Base-by-base conservation (phyloP, 2,888 invertebrate genomes). In the Criorhina ranunculi region DNA sequence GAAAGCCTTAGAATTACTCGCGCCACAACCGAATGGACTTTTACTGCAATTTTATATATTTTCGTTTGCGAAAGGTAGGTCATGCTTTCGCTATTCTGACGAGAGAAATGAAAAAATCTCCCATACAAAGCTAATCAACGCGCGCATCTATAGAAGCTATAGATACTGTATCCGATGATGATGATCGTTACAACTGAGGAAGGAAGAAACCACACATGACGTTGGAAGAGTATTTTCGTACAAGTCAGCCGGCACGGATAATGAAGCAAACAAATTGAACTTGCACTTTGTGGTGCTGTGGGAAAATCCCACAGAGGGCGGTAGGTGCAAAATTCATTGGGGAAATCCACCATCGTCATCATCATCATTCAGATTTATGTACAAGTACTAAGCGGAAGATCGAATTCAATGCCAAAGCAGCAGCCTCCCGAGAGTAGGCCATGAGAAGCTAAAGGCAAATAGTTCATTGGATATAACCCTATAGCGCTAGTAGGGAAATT, bases 31-130 rank as follows among this genome's bases (percentile, higher is more conserved):
- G 73, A 83, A 79, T 86, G 76, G 78, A 86, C 87, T 86, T 86
- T 87, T 86, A 86, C 87, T 87, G 86, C 86, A 87, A 86, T 86
- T 70, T 81, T 78, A 85, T 78, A 85, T 85, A 80, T 85, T 81
- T 85, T 86, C 67, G 81, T 82, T 86, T 78, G 75, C 66, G 66
- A 87, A 88, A 88, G 88, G 88, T 88, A 88, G 88, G 88, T 88
- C 88, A 88, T 88, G 88, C 87, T 88, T 88, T 87, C 88, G 87
- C 88, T 88, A 73, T 77, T 82, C 73, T 78, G 72, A 73, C 67
- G 62, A 76, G 76, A 82, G 64, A 83, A 72, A 77, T 67, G 67
- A 55, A 78, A 49, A 78, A 77, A 62, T 33, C 11, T 55, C 19
- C 46, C 57, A 69, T 29, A 67, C 53, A 72, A 40, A 44, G 37